Base-by-base conservation (phyloP, 2,797 vertebrate genomes). In the Martes flavigula region DNA sequence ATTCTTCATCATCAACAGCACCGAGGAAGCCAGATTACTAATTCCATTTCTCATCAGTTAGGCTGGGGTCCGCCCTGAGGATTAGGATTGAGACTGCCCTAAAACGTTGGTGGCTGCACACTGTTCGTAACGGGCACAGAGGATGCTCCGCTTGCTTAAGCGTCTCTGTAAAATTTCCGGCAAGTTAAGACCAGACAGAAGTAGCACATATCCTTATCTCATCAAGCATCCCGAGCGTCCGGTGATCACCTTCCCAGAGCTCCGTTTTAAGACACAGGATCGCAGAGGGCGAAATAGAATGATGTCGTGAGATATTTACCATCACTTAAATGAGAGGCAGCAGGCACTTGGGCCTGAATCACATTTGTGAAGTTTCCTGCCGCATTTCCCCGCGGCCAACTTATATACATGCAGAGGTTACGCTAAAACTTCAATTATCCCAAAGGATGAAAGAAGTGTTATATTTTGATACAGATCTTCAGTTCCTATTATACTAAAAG, bases 1-100 rank as follows among this genome's bases (percentile, higher is more conserved):
- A 83, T 40, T 43, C 96, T 75, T 75, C 68, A 93, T 60, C 79
- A 79, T 58, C 75, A 84, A 93, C 25, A 90, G 87, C 51, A 97
- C 70, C 97, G 78, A 96, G 78, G 38, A 98, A 97, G 56, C 51
- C 70, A 97, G 5, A 62, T 54, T 27, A 66, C 93, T 51, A 97
- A 85, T 35, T 94, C 58, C 32, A 56, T n/a, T 92, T 83, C 73
- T 96, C 60, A 88, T 62, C 82, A 78, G 46, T 93, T 35, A 23
- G 87, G 82, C 3, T 35, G 56, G 6, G 0, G 64, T 77, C 83
- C 7, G 1, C 35, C 86, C 35, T 86, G 43, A 82, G 75, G 40
- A 27, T 5, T 77, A 0, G n/a, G 70, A 27, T 15, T 68, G 3
- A 79, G 94, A 40, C 64, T 56, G 70, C 40, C 73, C 30, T n/a